Evolutionary conservation across 2,888 invertebrate species (phyloP).

Genomic region (Sarcophaga variegata): DNA sequence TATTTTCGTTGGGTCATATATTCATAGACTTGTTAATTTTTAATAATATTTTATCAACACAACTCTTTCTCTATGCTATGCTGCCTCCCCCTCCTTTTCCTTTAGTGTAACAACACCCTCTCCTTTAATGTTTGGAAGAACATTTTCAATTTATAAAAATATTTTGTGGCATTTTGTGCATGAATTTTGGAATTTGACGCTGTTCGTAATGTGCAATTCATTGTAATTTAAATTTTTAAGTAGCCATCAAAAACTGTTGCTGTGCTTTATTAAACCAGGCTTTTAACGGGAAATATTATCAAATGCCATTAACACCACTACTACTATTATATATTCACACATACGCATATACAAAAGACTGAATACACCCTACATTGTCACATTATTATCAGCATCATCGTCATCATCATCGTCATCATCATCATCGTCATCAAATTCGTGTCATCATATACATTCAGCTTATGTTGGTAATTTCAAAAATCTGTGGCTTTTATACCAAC

Average conservation of each 20-base stretch:
- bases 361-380: constrained; percentile 25
- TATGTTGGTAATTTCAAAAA: constrained; percentile 65
- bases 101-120: not conserved
- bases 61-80: not conserved
- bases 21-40: constrained; percentile 57
- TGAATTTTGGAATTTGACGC: not conserved
- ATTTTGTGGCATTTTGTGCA: constrained; percentile 29
- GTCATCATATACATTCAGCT: constrained; percentile 57
- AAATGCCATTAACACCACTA: constrained; percentile 49
- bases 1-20: constrained; percentile 48
- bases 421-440: constrained; percentile 31
- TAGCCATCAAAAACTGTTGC: constrained; percentile 72
- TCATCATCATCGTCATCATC: constrained; percentile 38
- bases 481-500: constrained; percentile 54
- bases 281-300: constrained; percentile 59
- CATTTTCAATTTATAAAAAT: constrained; percentile 47
- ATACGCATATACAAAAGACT: not conserved
- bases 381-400: constrained; percentile 37
- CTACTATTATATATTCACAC: constrained; percentile 3
- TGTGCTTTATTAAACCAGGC: constrained; percentile 58
- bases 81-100: not conserved
- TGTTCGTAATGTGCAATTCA: constrained; percentile 51
- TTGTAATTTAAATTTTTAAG: constrained; percentile 76
- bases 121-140: not conserved
- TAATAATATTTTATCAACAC: constrained; percentile 54